These are phyloP conservation scores for Ichneumoninae sp. DNA, from an alignment of 2,888 invertebrate genomes.

Conservation along the genomic window DNA sequence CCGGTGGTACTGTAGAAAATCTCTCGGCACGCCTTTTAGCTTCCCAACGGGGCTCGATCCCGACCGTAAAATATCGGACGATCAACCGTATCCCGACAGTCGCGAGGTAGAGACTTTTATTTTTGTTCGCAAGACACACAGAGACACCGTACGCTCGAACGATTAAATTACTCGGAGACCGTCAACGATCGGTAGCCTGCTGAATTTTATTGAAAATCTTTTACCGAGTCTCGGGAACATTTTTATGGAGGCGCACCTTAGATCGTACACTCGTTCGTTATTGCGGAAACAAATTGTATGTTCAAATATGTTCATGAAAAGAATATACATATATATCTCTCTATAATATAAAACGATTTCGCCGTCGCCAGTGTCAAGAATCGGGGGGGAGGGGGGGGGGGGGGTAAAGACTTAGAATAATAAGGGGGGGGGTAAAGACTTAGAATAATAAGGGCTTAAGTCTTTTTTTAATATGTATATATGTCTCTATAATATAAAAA, in stretches of 20 bases:
- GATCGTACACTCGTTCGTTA: no score
- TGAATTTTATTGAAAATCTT: constrained; percentile 2
- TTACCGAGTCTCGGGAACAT: not conserved
- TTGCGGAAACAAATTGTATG: no score
- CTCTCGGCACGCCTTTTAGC: constrained; percentile 63
- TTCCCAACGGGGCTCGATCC: constrained; percentile 52
- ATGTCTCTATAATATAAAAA: no score
- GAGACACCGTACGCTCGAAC: constrained; percentile 5
- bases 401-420: no score
- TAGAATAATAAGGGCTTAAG: no score
- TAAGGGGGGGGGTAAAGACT: no score
- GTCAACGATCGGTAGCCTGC: not conserved
- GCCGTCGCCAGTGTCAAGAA: no score
- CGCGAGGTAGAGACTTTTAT: constrained; percentile 37
- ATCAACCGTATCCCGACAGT: constrained; percentile 47
- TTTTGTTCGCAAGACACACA: not conserved
- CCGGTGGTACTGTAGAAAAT: constrained; percentile 53
- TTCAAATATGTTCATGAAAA: no score
- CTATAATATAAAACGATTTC: no score
- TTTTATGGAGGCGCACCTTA: not conserved
- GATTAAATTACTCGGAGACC: not conserved
- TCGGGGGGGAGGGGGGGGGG: no score
- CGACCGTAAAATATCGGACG: constrained; percentile 53
- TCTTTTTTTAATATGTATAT: no score
- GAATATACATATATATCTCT: no score